phyloP scores from a whole-genome alignment of 2,113 vertebrate species.

The Donacobius atricapilla region DNA sequence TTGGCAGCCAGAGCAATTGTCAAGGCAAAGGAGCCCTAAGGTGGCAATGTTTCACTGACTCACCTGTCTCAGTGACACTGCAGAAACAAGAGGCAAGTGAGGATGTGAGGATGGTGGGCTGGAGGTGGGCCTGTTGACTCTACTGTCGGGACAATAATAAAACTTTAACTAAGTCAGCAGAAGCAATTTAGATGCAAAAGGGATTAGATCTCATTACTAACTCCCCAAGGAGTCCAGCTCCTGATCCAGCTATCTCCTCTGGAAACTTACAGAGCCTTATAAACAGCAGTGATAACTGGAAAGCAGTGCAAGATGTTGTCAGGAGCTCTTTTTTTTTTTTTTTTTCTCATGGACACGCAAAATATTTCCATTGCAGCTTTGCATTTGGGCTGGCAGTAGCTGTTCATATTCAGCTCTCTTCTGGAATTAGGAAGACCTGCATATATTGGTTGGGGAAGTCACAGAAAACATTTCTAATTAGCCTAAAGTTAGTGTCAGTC shows the following conservation, averaged over 20 bases:
- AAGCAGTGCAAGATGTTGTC: background rate
- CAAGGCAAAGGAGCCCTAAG: background rate
- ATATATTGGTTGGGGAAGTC: background rate
- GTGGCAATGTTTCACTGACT: background rate
- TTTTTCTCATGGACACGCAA: background rate
- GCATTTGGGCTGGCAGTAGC: background rate
- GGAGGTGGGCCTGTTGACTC: background rate
- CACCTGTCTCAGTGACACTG: background rate
- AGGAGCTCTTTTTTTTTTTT: background rate
- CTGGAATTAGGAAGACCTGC: background rate
- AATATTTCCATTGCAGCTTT: background rate
- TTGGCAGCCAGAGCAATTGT: background rate
- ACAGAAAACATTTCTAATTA: background rate
- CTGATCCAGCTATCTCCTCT: background rate
- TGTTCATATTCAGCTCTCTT: background rate
- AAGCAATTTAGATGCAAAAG: background rate
- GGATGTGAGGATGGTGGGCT: background rate
- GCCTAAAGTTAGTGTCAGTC: background rate
- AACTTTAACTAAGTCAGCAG: background rate
- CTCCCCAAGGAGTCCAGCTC: background rate
- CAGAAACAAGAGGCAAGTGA: background rate
- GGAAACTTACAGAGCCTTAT: background rate
- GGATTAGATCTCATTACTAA: background rate
- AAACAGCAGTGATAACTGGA: background rate
- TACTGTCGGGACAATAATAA: background rate